Evolutionary conservation across 1,140 invertebrate genomes (phyloP).

Genomic region (Apis florea): DNA sequence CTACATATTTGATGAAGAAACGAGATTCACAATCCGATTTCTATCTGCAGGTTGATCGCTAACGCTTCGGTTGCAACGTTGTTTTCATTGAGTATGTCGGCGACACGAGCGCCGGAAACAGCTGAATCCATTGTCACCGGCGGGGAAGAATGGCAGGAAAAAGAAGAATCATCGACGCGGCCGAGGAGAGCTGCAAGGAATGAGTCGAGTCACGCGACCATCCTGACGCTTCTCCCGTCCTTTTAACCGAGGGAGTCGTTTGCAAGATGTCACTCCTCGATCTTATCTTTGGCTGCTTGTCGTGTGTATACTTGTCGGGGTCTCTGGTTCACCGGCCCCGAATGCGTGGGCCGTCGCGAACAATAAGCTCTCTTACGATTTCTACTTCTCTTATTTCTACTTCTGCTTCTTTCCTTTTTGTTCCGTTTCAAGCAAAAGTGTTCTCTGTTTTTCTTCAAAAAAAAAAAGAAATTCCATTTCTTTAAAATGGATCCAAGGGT

Average conservation of each 20-base stretch:
- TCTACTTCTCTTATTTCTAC: too few relatives aligned
- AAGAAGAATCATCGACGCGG: conserved; percentile 54
- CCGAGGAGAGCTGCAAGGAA: conserved; percentile 43
- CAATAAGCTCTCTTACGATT: background rate
- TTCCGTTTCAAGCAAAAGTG: too few relatives aligned
- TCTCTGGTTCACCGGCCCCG: conserved; percentile 13
- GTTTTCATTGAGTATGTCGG: conserved; percentile 8
- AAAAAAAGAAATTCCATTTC: too few relatives aligned
- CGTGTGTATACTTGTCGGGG: background rate
- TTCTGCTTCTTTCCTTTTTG: too few relatives aligned
- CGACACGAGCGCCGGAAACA: background rate
- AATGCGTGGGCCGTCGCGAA: background rate
- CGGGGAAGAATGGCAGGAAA: conserved; percentile 11
- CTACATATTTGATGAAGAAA: too few relatives aligned
- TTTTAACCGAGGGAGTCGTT: conserved; percentile 37
- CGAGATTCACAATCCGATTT: background rate
- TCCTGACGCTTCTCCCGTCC: conserved; percentile 22
- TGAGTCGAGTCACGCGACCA: conserved; percentile 60
- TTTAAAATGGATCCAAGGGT: too few relatives aligned
- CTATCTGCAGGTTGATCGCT: too few relatives aligned
- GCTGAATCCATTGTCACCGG: conserved; percentile 35
- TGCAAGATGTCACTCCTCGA: conserved; percentile 39
- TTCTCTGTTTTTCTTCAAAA: too few relatives aligned
- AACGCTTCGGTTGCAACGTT: background rate
- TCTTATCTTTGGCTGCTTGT: conserved; percentile 27